Base-by-base conservation (phyloP, 2,113 vertebrate species). In the Pedionomus torquatus region DNA sequence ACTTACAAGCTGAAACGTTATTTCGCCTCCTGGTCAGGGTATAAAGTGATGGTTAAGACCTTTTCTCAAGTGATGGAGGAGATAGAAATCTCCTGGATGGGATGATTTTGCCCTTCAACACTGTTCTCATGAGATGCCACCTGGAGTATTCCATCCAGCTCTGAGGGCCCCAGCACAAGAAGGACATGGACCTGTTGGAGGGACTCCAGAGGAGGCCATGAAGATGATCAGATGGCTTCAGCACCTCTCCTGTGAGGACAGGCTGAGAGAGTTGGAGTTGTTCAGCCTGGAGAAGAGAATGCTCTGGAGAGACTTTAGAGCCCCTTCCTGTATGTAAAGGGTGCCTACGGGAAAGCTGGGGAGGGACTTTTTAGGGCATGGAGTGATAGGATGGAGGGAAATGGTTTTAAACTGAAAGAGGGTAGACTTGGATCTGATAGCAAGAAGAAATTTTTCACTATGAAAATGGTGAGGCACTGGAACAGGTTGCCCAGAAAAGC, bases 31-130 rank as follows among this genome's bases (percentile, higher is more conserved):
- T 12, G 5, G 14, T 4, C 63, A 39, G 18, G 2, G 2, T 4
- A 15, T 7, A 7, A 83, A 81, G 24, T 3, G 5, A 25, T 65
- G 58, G 1, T 11, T 37, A 35, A 84, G 15, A 4, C 2, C 11
- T 70, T 90, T 44, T 33, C 16, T n/a, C 30, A 16, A 33, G 41
- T 33, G 63, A 30, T n/a, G 51, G 44, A 35, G 13, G 49, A 61
- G 72, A 18, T 7, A 15, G 19, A 7, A 6, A 2, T 13, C 30
- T 21, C 3, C 0, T 33, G 60, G 60, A 9, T 41, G 37, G 51
- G 18, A 3, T 14, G 20, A 58, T 58, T 58, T n/a, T 23, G 20
- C 20, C 20, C 12, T n/a, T 58, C 57, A n/a, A 58, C 13, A 9
- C 33, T n/a, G 57, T 13, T 58, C 57, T 58, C 13, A 14, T 58